Evolutionary conservation across 2,888 invertebrate genomes (phyloP).

Genomic region (Callosobruchus maculatus): DNA sequence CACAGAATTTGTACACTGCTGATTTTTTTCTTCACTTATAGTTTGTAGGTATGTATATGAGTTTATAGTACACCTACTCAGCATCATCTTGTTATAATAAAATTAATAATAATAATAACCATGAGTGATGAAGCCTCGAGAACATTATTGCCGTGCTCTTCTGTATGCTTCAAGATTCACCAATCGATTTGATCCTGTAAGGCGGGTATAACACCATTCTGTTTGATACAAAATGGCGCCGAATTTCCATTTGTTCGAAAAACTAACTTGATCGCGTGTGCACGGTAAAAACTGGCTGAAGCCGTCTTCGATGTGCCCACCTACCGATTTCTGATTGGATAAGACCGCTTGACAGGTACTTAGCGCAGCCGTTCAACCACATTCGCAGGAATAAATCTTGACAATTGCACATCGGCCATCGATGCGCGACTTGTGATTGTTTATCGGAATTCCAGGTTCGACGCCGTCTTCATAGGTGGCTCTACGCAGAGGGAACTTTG

Average conservation of each 20-base stretch:
- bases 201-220: too few relatives aligned
- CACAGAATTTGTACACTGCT: too few relatives aligned
- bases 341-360: not conserved
- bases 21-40: too few relatives aligned
- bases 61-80: too few relatives aligned
- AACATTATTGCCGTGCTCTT: too few relatives aligned
- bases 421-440: not conserved
- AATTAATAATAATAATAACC: too few relatives aligned
- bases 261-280: not conserved
- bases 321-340: not conserved
- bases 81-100: too few relatives aligned
- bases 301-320: not conserved
- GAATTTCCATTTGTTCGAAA: not conserved
- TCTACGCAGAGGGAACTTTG: not conserved
- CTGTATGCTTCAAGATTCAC: too few relatives aligned
- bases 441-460: not conserved
- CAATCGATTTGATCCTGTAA: too few relatives aligned
- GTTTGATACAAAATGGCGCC: not conserved
- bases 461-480: not conserved
- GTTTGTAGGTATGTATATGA: too few relatives aligned
- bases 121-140: too few relatives aligned
- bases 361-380: not conserved
- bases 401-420: not conserved
- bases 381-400: not conserved
- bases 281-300: not conserved